These are phyloP conservation scores for Drosophila serrata DNA, from an alignment of 1,140 invertebrate species.

Conservation along the genomic window DNA sequence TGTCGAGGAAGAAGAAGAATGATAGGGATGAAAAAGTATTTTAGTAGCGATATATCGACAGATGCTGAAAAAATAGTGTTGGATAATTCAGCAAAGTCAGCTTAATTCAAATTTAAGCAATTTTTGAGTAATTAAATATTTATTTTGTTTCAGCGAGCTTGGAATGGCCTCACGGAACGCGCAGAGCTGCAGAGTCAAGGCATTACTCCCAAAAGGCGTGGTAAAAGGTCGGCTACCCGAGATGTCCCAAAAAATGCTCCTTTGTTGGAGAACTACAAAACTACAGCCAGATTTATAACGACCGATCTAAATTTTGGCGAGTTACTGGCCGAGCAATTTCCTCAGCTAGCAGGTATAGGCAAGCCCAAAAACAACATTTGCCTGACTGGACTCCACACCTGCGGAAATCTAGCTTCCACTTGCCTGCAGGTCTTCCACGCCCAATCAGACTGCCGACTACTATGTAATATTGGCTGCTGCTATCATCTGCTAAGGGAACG, in stretches of 20 bases:
- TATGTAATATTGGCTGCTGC: constrained; percentile 95
- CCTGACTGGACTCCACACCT: constrained; percentile 94
- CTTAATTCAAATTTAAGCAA: neutral
- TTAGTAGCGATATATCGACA: neutral
- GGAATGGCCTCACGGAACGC: constrained; percentile 85
- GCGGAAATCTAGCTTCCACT: constrained; percentile 93
- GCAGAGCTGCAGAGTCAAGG: constrained; percentile 70
- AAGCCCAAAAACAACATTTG: constrained; percentile 84
- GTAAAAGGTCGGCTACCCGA: constrained; percentile 43
- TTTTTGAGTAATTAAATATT: constrained; percentile 1
- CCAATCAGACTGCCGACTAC: constrained; percentile 86
- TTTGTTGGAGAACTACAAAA: constrained; percentile 84
- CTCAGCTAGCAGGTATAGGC: constrained; percentile 31
- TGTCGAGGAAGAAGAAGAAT: constrained; percentile 45
- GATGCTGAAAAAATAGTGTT: constrained; percentile 19
- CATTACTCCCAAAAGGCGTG: constrained; percentile 61
- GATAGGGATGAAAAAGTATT: constrained; percentile 7
- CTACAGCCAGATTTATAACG: constrained; percentile 85
- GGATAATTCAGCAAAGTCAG: neutral
- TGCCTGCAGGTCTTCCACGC: constrained; percentile 90
- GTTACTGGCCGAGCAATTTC: constrained; percentile 86
- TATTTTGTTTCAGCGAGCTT: constrained; percentile 76
- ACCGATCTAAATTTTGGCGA: constrained; percentile 86
- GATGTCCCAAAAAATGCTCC: constrained; percentile 2
- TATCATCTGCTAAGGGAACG: constrained; percentile 93